A percentile compares a stretch with the other conserved stretches of the same genome.
These are phyloP conservation scores for Meriones psammophilus DNA, from an alignment of 2,797 vertebrate genomes.

Conservation along the genomic window DNA sequence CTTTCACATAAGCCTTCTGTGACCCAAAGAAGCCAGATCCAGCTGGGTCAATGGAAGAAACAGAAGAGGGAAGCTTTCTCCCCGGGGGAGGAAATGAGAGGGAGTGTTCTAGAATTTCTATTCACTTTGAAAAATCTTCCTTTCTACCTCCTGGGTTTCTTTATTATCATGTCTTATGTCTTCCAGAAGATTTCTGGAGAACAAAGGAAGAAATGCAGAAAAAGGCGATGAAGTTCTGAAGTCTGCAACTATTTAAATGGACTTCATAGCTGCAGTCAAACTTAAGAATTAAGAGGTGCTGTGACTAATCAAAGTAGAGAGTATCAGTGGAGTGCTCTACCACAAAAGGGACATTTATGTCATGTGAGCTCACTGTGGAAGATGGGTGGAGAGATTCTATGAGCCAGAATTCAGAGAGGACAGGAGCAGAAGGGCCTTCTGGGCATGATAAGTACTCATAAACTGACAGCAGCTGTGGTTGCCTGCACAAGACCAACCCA, in stretches of 20 bases:
- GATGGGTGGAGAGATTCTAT: too few species aligned
- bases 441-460: neutral
- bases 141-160: neutral
- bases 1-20: neutral
- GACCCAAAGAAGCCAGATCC: fast-evolving
- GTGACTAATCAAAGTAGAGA: too few species aligned
- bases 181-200: conserved; percentile 90
- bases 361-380: neutral
- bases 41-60: neutral
- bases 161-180: neutral
- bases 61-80: neutral
- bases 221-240: neutral
- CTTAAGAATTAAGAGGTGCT: neutral
- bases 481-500: neutral
- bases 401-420: neutral
- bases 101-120: neutral
- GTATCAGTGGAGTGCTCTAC: too few species aligned
- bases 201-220: conserved; percentile 53
- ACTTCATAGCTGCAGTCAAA: too few species aligned
- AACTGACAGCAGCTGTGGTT: neutral
- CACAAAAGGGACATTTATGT: too few species aligned
- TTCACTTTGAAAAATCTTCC: neutral
- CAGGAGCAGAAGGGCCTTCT: too few species aligned
- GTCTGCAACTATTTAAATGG: neutral
- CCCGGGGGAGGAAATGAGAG: neutral